Conservation (phyloP, 2,888 invertebrate genomes). For the Philereme vetulata region DNA sequence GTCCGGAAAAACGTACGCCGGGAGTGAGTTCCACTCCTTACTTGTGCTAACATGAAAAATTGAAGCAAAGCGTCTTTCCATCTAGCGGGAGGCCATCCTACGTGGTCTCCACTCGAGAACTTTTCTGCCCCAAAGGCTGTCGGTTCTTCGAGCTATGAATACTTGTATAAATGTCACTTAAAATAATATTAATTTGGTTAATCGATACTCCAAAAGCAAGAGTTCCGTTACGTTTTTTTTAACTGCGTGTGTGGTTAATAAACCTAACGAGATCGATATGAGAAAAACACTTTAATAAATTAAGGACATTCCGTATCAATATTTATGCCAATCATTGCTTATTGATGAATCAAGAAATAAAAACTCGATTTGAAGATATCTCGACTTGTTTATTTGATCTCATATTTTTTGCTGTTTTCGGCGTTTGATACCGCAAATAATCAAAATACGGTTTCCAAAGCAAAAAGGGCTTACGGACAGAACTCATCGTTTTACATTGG, state of each 20-base stretch:
- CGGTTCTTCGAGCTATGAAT: too few relatives aligned
- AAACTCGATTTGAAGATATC: slow-evolving; percentile 48
- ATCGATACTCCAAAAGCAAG: background rate
- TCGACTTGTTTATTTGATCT: slow-evolving; percentile 50
- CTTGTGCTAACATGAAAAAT: too few relatives aligned
- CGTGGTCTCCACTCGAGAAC: too few relatives aligned
- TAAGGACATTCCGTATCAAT: slow-evolving; percentile 35
- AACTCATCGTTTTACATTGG: slow-evolving; percentile 66
- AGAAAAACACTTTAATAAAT: slow-evolving; percentile 39
- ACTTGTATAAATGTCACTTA: too few relatives aligned
- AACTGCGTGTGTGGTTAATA: slow-evolving; percentile 35
- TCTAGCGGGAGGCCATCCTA: too few relatives aligned
- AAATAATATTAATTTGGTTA: too few relatives aligned
- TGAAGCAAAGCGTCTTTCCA: too few relatives aligned
- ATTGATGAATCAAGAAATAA: slow-evolving; percentile 38
- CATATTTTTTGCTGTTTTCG: slow-evolving; percentile 48
- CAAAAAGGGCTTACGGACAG: slow-evolving; percentile 73
- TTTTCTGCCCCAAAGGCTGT: too few relatives aligned
- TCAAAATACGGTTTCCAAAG: slow-evolving; percentile 57
- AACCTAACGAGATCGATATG: slow-evolving; percentile 33
- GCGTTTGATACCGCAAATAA: slow-evolving; percentile 62
- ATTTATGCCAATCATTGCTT: slow-evolving; percentile 39
- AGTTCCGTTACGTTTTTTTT: slow-evolving; percentile 16
- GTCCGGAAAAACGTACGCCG: too few relatives aligned
- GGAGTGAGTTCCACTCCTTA: too few relatives aligned